Evolutionary conservation across 92 coral and sea anemone genomes (phyloP).

Genomic region (Epizoanthus illoricatus): DNA sequence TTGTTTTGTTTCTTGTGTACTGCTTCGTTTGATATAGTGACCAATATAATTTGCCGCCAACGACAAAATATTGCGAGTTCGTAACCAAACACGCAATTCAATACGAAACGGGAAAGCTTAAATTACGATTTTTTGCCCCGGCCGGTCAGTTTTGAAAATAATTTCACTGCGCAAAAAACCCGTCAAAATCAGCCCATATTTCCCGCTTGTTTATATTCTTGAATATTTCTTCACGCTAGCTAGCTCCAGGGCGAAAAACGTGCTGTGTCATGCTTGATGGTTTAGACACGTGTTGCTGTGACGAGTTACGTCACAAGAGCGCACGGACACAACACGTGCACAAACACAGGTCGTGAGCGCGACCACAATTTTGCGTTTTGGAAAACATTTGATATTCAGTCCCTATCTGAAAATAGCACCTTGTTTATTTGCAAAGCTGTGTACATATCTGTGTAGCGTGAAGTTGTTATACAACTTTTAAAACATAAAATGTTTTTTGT

Average conservation of each 20-base stretch:
- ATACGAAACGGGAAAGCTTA: background rate
- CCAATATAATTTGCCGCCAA: background rate
- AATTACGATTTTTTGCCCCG: background rate
- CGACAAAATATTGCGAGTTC: background rate
- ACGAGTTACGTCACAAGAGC: background rate
- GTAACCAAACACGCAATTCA: background rate
- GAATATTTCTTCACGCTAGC: background rate
- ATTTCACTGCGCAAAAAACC: background rate
- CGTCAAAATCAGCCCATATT: background rate
- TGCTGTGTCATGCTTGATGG: conserved; percentile 6
- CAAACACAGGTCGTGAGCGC: background rate
- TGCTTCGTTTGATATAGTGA: background rate
- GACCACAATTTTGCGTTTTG: background rate
- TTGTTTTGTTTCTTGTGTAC: too few relatives aligned
- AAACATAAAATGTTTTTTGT: too few relatives aligned
- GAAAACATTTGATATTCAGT: background rate
- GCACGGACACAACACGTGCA: background rate
- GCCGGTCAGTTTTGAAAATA: conserved; percentile 8
- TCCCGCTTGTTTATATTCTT: background rate
- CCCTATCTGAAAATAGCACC: background rate
- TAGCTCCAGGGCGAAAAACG: background rate
- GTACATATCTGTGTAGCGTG: background rate
- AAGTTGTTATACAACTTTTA: background rate
- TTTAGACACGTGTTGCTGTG: background rate
- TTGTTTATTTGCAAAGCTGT: background rate